A percentile compares a stretch with the other conserved stretches of the same genome.
phyloP scores from a whole-genome alignment of 1,140 invertebrate genomes.

The Schlechtendalia chinensis region DNA sequence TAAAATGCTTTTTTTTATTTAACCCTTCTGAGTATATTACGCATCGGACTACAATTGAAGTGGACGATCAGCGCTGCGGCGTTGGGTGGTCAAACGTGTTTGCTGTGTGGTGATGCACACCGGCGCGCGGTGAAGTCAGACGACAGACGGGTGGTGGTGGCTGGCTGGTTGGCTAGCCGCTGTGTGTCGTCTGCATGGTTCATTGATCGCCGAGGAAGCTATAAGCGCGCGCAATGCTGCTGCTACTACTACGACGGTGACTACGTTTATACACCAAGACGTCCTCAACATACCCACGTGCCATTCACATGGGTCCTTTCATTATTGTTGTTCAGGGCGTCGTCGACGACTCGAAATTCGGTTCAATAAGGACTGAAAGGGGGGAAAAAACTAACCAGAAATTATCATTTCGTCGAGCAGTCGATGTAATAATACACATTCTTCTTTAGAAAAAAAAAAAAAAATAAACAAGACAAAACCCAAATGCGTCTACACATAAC shows the following conservation, averaged over 20 bases:
- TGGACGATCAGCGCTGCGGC: background rate
- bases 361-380: too few relatives aligned
- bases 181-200: conserved; percentile 35
- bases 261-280: conserved; percentile 20
- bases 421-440: background rate
- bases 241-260: conserved; percentile 6
- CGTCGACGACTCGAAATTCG: background rate
- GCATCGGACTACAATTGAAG: background rate
- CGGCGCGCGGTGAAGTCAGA: background rate
- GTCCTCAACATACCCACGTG: conserved; percentile 21
- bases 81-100: conserved; percentile 46
- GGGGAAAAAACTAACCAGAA: background rate
- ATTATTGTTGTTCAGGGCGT: background rate
- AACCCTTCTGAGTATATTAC: background rate
- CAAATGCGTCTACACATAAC: background rate
- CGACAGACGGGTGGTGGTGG: background rate
- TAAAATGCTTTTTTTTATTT: background rate
- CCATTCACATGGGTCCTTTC: conserved; percentile 39
- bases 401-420: background rate
- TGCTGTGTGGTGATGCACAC: background rate
- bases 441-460: background rate
- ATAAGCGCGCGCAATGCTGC: conserved; percentile 38
- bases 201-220: conserved; percentile 45
- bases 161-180: background rate
- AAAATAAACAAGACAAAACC: background rate